Evolutionary conservation across 2,113 vertebrate species (phyloP).

Genomic region (Hyla sarda): DNA sequence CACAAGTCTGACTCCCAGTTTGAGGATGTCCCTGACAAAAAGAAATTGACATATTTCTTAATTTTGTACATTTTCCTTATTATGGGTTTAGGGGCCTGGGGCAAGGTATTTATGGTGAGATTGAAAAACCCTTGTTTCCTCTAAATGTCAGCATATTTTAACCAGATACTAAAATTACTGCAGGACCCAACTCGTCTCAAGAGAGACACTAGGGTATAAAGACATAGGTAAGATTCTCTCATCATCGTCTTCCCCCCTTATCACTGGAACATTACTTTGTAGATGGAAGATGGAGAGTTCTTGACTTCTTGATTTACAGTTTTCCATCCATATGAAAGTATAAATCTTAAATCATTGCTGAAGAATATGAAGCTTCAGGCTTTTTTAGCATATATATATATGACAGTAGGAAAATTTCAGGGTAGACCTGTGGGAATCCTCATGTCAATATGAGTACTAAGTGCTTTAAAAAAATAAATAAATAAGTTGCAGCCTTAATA

Average conservation of each 20-base stretch:
- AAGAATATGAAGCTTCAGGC: conserved; percentile 30
- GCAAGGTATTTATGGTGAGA: conserved; percentile 53
- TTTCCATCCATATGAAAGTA: not conserved
- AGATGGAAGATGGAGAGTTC: not conserved
- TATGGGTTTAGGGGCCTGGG: conserved; percentile 13
- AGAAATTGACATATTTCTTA: conserved; percentile 40
- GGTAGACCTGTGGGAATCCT: not conserved
- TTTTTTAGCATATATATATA: not conserved
- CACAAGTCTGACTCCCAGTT: conserved; percentile 21
- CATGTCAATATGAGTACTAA: no score
- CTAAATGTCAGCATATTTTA: conserved; percentile 46
- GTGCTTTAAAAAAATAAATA: no score
- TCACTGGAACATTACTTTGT: not conserved
- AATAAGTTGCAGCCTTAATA: no score
- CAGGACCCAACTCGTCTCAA: conserved; percentile 26
- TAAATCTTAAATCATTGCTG: conserved; percentile 11
- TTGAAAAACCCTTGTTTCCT: conserved; percentile 50
- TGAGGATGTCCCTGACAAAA: conserved; percentile 29
- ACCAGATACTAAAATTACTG: conserved; percentile 26
- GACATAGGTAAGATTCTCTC: conserved; percentile 16
- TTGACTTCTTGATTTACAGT: conserved; percentile 29
- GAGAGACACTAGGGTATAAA: conserved; percentile 9
- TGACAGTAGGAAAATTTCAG: not conserved
- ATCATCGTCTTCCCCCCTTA: not conserved
- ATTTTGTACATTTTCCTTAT: conserved; percentile 10